Conservation (phyloP, 2,797 vertebrate genomes). For the Hippoglossus hippoglossus region DNA sequence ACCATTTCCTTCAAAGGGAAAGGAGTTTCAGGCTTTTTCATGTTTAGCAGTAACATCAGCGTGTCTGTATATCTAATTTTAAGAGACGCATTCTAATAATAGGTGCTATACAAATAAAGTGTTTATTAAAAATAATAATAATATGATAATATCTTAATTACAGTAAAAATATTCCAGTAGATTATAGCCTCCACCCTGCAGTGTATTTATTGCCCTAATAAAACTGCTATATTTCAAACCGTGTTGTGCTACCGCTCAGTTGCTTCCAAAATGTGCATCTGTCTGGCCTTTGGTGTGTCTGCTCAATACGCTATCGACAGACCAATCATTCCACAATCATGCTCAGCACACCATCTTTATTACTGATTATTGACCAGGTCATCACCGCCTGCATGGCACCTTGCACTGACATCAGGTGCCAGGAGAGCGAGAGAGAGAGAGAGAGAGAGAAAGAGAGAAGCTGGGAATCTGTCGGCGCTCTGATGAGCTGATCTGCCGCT, state of each 20-base stretch:
- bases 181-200: conserved; percentile 18
- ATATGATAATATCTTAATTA: conserved; percentile 13
- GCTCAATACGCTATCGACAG: conserved; percentile 89
- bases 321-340: conserved; percentile 95
- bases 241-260: conserved; percentile 60
- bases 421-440: conserved; percentile 42
- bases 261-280: conserved; percentile 71
- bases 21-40: too few species aligned
- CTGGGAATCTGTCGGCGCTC: conserved; percentile 67
- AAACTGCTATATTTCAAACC: conserved; percentile 56
- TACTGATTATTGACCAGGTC: conserved; percentile 95
- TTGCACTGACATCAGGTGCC: conserved; percentile 89
- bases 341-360: conserved; percentile 95
- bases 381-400: conserved; percentile 83
- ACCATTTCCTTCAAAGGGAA: not conserved
- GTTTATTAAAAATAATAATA: too few species aligned
- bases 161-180: not conserved
- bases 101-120: not conserved
- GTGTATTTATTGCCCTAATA: conserved; percentile 56
- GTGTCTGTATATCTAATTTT: not conserved
- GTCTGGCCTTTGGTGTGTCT: conserved; percentile 65
- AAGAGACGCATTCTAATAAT: conserved; percentile 1
- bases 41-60: too few species aligned
- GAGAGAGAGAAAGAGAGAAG: conserved; percentile 38
- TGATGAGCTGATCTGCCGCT: conserved; percentile 76